A percentile compares a stretch with the other conserved stretches of the same genome.
Evolutionary conservation across 2,797 vertebrate species (phyloP).

Genomic region (Mus minutoides): DNA sequence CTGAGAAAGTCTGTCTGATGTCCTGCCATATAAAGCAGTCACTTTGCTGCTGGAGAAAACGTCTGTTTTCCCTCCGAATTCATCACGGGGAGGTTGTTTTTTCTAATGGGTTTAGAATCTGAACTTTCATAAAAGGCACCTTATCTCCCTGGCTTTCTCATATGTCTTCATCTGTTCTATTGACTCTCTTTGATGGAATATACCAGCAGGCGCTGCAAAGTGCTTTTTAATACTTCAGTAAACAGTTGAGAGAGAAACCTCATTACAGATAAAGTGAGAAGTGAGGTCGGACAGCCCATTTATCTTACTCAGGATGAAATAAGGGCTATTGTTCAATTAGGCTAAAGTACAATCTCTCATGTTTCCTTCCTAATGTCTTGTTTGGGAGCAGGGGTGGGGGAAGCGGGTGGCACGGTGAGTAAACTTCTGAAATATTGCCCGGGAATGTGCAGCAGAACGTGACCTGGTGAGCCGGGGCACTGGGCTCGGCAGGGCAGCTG

Average conservation of each 20-base stretch:
- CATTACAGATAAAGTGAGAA: conserved; percentile 79
- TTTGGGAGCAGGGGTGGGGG: conserved; percentile 54
- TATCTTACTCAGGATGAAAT: conserved; percentile 78
- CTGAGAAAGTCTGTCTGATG: conserved; percentile 51
- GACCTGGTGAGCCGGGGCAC: not conserved
- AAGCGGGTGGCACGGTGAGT: conserved; percentile 42
- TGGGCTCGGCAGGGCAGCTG: conserved; percentile 57
- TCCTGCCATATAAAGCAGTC: not conserved
- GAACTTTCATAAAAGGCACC: conserved; percentile 68
- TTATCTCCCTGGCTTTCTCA: conserved; percentile 59
- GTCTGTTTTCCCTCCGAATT: conserved; percentile 7
- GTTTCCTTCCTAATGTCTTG: conserved; percentile 77
- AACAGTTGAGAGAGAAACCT: conserved; percentile 78
- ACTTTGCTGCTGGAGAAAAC: conserved; percentile 56
- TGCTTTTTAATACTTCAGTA: conserved; percentile 82
- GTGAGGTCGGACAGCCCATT: conserved; percentile 75
- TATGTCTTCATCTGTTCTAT: conserved; percentile 75
- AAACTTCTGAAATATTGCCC: conserved; percentile 64
- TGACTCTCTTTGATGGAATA: conserved; percentile 74
- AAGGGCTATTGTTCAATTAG: conserved; percentile 76
- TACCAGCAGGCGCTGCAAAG: conserved; percentile 70
- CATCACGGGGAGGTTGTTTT: conserved; percentile 4
- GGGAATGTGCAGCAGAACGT: conserved; percentile 43
- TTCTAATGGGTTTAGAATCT: conserved; percentile 61
- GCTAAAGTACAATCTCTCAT: conserved; percentile 72